A percentile compares a stretch with the other conserved stretches of the same genome.
These are phyloP conservation scores for Suillia variegata DNA, from an alignment of 2,888 invertebrate genomes.

Conservation along the genomic window DNA sequence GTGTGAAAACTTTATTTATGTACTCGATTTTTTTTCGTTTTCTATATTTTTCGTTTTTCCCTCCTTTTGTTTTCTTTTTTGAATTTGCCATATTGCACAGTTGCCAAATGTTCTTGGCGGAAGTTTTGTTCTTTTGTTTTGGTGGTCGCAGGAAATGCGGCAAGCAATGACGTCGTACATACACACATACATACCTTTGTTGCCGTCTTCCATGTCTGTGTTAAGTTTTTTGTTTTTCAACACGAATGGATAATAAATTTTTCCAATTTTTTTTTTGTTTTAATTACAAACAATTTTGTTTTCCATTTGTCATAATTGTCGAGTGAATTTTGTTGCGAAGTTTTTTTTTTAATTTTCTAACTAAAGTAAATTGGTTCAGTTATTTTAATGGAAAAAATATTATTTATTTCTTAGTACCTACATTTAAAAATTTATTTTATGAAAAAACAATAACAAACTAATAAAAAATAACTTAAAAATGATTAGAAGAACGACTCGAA, in stretches of 20 bases:
- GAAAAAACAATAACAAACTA: too few relatives aligned
- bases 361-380: too few relatives aligned
- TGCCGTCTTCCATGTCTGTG: background rate
- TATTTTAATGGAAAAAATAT: too few relatives aligned
- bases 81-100: background rate
- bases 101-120: background rate
- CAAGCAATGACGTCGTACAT: background rate
- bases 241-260: background rate
- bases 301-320: too few relatives aligned
- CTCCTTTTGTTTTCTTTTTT: background rate
- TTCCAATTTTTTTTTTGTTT: too few relatives aligned
- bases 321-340: too few relatives aligned
- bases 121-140: conserved; percentile 20
- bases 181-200: background rate
- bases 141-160: background rate
- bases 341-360: too few relatives aligned
- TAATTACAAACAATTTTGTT: too few relatives aligned
- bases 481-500: too few relatives aligned
- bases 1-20: background rate
- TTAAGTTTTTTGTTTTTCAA: background rate
- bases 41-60: background rate
- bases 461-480: too few relatives aligned
- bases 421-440: too few relatives aligned
- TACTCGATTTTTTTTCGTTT: background rate
- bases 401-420: too few relatives aligned